These are phyloP conservation scores for Octopus sinensis DNA, from an alignment of 1,140 invertebrate genomes.

Conservation along the genomic window DNA sequence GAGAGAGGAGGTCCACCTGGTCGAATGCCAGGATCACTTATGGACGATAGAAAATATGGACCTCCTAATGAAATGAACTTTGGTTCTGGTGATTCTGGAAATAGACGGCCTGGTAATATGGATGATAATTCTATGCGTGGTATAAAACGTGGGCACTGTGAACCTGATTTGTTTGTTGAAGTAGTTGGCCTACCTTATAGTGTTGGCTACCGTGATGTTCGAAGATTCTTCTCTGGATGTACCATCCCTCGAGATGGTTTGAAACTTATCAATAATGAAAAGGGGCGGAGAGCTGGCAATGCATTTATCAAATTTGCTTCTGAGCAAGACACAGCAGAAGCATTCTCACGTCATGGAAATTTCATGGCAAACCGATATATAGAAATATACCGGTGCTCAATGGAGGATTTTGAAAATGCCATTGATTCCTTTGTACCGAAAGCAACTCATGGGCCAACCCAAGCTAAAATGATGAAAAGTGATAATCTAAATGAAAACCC, in stretches of 20 bases:
- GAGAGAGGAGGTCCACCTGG: neutral
- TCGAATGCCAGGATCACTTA: neutral
- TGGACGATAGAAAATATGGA: slow-evolving; percentile 7
- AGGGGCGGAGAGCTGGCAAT: slow-evolving; percentile 74
- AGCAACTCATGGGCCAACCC: neutral
- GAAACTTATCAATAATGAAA: slow-evolving; percentile 77
- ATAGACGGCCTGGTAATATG: neutral
- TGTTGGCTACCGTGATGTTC: slow-evolving; percentile 65
- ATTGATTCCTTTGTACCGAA: slow-evolving; percentile 41
- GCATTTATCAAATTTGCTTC: slow-evolving; percentile 74
- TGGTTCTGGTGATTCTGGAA: neutral
- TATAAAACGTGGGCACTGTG: neutral
- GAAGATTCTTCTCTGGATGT: slow-evolving; percentile 75
- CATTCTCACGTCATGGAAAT: slow-evolving; percentile 63
- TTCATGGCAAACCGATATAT: slow-evolving; percentile 42
- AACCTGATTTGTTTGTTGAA: slow-evolving; percentile 20
- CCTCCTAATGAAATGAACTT: slow-evolving; percentile 2
- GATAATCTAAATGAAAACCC: neutral
- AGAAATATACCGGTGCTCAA: slow-evolving; percentile 38
- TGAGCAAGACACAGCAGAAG: slow-evolving; percentile 67
- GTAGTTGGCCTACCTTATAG: slow-evolving; percentile 41
- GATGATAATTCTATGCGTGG: neutral
- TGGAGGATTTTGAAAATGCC: slow-evolving; percentile 46
- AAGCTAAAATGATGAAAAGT: neutral
- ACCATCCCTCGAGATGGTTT: slow-evolving; percentile 79